phyloP scores from a whole-genome alignment of 2,113 vertebrate genomes.

The Desmodus rotundus region DNA sequence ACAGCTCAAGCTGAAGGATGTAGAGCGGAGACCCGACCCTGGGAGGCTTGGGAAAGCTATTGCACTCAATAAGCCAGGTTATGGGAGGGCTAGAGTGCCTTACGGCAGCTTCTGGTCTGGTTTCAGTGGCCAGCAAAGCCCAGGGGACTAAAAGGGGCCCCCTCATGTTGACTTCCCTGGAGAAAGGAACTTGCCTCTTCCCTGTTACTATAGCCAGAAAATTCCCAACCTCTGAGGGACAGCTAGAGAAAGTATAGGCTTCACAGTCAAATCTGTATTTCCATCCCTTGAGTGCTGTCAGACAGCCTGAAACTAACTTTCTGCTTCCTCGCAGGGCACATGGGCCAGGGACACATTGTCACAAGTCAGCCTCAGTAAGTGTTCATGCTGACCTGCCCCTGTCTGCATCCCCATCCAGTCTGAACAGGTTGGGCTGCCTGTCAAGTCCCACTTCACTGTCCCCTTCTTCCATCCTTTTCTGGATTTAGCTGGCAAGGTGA shows the following conservation, averaged over 20 bases:
- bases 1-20: neutral
- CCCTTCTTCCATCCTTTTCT: neutral
- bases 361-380: neutral
- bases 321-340: neutral
- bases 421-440: neutral
- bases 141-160: neutral
- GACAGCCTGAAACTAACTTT: neutral
- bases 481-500: neutral
- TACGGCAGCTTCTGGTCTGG: neutral
- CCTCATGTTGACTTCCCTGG: neutral
- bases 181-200: neutral
- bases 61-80: neutral
- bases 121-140: neutral
- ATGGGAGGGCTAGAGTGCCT: neutral
- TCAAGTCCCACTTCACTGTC: neutral
- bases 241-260: neutral
- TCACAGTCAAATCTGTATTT: neutral
- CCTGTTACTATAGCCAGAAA: neutral
- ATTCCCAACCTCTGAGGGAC: neutral
- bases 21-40: neutral
- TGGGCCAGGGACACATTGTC: neutral
- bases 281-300: neutral
- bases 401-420: neutral
- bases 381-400: neutral
- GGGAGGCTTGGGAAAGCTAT: neutral